Evolutionary conservation across 2,888 invertebrate genomes (phyloP).

Genomic region (Caenorhabditis macrosperma): DNA sequence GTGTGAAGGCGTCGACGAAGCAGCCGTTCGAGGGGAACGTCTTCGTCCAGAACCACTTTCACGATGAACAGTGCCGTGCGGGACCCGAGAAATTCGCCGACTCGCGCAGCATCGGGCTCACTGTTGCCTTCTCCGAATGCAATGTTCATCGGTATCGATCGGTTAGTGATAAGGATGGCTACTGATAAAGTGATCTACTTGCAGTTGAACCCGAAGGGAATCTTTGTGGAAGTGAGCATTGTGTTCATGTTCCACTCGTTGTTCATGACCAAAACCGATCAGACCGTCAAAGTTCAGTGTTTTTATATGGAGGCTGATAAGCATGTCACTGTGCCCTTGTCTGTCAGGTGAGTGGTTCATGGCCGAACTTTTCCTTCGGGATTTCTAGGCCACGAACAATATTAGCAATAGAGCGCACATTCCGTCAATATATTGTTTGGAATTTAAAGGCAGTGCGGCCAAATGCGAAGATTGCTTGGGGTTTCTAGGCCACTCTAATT

Average conservation of each 20-base stretch:
- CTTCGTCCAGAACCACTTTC: conserved; percentile 79
- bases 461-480: no score
- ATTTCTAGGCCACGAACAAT: conserved; percentile 6
- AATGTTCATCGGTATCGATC: conserved; percentile 80
- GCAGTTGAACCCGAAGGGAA: conserved; percentile 78
- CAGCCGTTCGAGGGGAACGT: conserved; percentile 80
- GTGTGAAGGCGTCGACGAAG: conserved; percentile 79
- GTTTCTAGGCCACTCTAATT: no score
- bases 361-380: not conserved
- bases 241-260: conserved; percentile 79
- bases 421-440: no score
- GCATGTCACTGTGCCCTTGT: conserved; percentile 77
- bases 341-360: conserved; percentile 75
- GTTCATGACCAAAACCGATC: conserved; percentile 80
- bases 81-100: conserved; percentile 77
- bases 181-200: no score
- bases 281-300: conserved; percentile 80
- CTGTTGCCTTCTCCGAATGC: conserved; percentile 78
- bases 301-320: conserved; percentile 81
- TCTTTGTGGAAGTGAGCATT: conserved; percentile 79
- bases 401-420: no score
- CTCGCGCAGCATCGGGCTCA: conserved; percentile 75
- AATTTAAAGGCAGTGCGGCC: no score
- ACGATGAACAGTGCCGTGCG: conserved; percentile 75
- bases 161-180: conserved; percentile 62